Evolutionary conservation across 2,113 vertebrate genomes (phyloP), one percentile per base, ranked within the genome.

Genomic region (Numida meleagris): DNA sequence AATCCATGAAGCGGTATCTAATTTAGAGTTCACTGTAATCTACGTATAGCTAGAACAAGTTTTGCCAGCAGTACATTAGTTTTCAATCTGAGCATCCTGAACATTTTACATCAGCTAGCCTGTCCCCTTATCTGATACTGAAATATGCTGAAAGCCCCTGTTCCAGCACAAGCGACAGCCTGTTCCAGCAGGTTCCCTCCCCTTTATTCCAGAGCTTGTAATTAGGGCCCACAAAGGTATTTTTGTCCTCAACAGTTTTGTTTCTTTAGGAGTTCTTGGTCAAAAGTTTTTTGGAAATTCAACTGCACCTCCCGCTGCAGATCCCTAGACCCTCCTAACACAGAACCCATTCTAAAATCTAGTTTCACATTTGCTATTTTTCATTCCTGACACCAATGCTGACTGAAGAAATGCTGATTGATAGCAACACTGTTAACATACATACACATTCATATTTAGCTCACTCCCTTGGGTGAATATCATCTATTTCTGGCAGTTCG

Each of bases 1-100:
- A 9, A n/a, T 59, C 82, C 75, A 38, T 50, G 46, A 62, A 66
- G 68, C n/a, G 86, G 3, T 36, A 78, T 31, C 40, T 76, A 66
- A 21, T 23, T 80, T 59, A 77, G 33, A 50, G 53, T 29, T 86
- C 55, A 83, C 4, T 24, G 25, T 0, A 55, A 11, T 0, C 0
- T 13, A 53, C 1, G 1, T 24, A 70, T 2, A 62, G 24, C 8
- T 53, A 45, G 14, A 58, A 34, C 27, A 61, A 67, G 14, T 70
- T 78, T 57, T 51, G 10, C 17, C 33, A 17, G 23, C 11, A 8
- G 27, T 9, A 31, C 25, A 50, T 40, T 73, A 40, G 34, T 66
- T 84, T 70, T 75, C 29, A 34, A 50, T 90, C 57, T 55, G n/a
- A 88, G 19, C 57, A 67, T 42, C 38, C 29, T 50, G 34, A 67